Evolutionary conservation across 2,888 invertebrate genomes (phyloP).

Genomic region (Quadroppia sp.): DNA sequence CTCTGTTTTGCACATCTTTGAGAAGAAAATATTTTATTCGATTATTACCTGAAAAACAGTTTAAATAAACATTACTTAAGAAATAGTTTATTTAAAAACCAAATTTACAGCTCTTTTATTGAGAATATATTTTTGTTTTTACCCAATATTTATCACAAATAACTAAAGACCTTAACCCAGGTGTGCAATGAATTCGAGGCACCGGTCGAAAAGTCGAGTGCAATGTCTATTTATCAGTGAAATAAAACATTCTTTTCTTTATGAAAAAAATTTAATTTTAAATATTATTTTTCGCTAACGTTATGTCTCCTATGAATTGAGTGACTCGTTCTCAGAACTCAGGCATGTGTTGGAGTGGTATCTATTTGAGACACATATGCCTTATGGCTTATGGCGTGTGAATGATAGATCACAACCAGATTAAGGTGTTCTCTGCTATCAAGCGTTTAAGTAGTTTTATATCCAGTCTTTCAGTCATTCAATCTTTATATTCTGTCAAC

Average conservation of each 20-base stretch:
- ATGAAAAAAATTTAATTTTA: neutral
- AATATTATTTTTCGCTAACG: conserved; percentile 5
- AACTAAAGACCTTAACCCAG: no score
- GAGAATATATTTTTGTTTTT: no score
- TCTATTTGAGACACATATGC: conserved; percentile 26
- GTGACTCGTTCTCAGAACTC: neutral
- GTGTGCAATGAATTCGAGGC: no score
- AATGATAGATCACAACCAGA: conserved; percentile 31
- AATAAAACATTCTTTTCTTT: neutral
- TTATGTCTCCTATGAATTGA: neutral
- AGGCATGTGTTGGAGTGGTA: conserved; percentile 22
- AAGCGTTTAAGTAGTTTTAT: conserved; percentile 18
- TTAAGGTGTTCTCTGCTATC: conserved; percentile 33
- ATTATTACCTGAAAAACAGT: no score
- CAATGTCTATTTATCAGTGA: no score
- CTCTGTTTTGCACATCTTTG: neutral
- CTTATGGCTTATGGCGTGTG: conserved; percentile 19
- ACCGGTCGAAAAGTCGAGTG: no score
- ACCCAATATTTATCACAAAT: no score
- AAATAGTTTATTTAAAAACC: no score
- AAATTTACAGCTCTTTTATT: no score
- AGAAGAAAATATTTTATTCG: neutral
- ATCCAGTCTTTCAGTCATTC: neutral
- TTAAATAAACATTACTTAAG: no score
- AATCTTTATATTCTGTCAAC: neutral